phyloP scores from a whole-genome alignment of 2,888 invertebrate genomes.

The Chydorus sphaericus region DNA sequence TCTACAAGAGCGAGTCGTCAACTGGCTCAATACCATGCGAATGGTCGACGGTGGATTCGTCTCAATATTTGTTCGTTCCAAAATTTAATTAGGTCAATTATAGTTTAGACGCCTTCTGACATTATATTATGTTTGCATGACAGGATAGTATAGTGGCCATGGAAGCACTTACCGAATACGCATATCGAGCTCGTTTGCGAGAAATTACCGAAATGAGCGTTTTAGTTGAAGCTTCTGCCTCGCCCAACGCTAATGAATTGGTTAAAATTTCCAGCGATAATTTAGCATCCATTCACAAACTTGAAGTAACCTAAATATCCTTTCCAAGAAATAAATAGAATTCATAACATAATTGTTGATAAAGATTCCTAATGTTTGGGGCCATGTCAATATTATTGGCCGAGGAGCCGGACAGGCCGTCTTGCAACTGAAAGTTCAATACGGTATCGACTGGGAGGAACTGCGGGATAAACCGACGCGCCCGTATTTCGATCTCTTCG shows the following conservation, averaged over 20 bases:
- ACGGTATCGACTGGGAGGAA: slow-evolving; percentile 30
- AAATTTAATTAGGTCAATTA: neutral
- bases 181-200: slow-evolving; percentile 30
- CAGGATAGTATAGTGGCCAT: slow-evolving; percentile 37
- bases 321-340: neutral
- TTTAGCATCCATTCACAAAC: slow-evolving; percentile 19
- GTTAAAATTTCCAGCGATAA: slow-evolving; percentile 24
- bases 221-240: slow-evolving; percentile 26
- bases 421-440: slow-evolving; percentile 34
- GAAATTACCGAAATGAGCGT: slow-evolving; percentile 31
- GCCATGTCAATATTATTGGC: slow-evolving; percentile 35
- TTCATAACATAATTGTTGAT: slow-evolving; percentile 15
- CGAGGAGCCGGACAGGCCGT: slow-evolving; percentile 38
- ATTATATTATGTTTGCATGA: neutral
- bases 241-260: slow-evolving; percentile 20
- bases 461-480: slow-evolving; percentile 27
- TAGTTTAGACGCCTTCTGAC: neutral
- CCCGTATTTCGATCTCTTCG: slow-evolving; percentile 32
- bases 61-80: slow-evolving; percentile 27
- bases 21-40: slow-evolving; percentile 32
- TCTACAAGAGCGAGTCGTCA: slow-evolving; percentile 29
- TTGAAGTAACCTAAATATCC: slow-evolving; percentile 20
- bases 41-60: slow-evolving; percentile 31
- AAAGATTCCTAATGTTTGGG: slow-evolving; percentile 35
- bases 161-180: slow-evolving; percentile 35